Evolutionary conservation across 2,797 vertebrate genomes (phyloP).

Genomic region (Oryzias sinensis): DNA sequence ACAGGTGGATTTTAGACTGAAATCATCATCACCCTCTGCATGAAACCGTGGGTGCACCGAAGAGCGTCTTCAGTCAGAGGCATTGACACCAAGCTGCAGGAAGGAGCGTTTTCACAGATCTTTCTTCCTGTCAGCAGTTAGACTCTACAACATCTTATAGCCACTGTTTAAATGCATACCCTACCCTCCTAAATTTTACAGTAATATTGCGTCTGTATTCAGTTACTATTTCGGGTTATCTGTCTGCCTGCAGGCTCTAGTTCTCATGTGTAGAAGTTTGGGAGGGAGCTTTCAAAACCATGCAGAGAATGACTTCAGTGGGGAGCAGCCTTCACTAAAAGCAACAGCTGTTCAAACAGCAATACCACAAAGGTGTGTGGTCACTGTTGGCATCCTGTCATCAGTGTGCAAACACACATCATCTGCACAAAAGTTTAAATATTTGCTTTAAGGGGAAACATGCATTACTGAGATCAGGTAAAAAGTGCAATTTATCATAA

Average conservation of each 20-base stretch:
- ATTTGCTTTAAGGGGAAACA: conserved; percentile 16
- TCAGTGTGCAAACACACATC: conserved; percentile 31
- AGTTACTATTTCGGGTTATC: conserved; percentile 72
- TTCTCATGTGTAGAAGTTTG: conserved; percentile 65
- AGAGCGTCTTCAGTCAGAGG: no score
- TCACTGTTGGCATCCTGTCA: conserved; percentile 30
- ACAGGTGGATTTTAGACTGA: no score
- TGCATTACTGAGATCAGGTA: conserved; percentile 1
- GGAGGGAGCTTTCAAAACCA: conserved; percentile 53
- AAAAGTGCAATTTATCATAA: background rate
- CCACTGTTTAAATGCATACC: no score
- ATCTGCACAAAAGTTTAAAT: background rate
- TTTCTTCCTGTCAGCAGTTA: no score
- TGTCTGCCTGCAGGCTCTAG: conserved; percentile 64
- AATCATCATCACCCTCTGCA: no score
- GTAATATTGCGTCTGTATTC: conserved; percentile 3
- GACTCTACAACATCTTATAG: no score
- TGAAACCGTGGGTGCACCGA: no score
- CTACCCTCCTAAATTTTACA: no score
- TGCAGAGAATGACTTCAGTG: conserved; percentile 64
- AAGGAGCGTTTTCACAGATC: no score
- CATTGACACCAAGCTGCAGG: no score
- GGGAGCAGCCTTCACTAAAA: conserved; percentile 78
- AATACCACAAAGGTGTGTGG: conserved; percentile 82
- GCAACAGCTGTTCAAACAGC: conserved; percentile 81